Base-by-base conservation (phyloP, 2,113 vertebrate genomes). In the Nothobranchius kuhntae region DNA sequence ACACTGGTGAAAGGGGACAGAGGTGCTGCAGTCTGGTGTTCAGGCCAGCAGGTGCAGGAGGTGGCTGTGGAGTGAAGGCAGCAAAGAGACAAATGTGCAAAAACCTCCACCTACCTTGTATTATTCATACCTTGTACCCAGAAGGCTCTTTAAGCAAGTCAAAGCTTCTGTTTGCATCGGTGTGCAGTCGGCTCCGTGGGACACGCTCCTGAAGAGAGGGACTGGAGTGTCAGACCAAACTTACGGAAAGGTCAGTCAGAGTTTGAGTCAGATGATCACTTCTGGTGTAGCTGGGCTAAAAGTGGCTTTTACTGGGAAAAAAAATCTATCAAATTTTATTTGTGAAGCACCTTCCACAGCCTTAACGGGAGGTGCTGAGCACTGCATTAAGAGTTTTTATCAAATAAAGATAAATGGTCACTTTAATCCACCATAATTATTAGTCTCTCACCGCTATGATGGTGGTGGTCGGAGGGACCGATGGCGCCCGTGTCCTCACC, bases 51-150 rank as follows among this genome's bases (percentile, higher is more conserved):
- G 44, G 54, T 15, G 36, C 12, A 48, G 26, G 7, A 36, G 0
- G 58, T 10, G 47, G 59, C 63, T 60, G 26, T 13, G 30, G 36
- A 7, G 45, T 12, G 53, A 72, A 40, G 54, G 48, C 61, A 55
- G 46, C 48, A 65, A 73, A 45, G 17, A 71, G 65, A 60, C 35
- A 74, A 68, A 11, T 6, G 30, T 54, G 66, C 62, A 83, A 75
- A 84, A 72, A 62, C 74, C 68, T 63, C 55, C 73, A 12, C 7
- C 47, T n/a, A 47, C 45, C 63, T 76, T 89, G 48, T 68, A 87
- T 90, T 86, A 90, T 90, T 90, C 77, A 90, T 85, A 78, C 76
- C 74, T 84, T 76, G 69, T 84, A 81, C 82, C 80, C 85, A 57
- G 63, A 82, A 81, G 82, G 78, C 74, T 89, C 75, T 86, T 89